A percentile compares a stretch with the other conserved stretches of the same genome.
phyloP scores from a whole-genome alignment of 2,888 invertebrate genomes.

The Horisme vitalbata region DNA sequence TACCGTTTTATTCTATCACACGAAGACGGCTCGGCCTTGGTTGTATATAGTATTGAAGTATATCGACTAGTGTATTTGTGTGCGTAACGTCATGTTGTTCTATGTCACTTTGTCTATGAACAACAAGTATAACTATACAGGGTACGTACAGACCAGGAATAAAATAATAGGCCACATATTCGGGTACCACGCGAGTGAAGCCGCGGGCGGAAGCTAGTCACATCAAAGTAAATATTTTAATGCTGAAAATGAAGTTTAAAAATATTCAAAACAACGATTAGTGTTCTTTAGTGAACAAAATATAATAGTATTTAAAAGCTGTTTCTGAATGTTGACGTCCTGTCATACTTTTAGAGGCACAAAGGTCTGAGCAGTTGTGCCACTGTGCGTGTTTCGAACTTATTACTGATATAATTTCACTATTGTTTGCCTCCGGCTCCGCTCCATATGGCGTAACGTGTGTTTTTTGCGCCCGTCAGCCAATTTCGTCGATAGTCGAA shows the following conservation, averaged over 20 bases:
- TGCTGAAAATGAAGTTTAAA: background rate
- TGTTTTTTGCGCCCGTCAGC: constrained; percentile 53
- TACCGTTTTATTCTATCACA: no score
- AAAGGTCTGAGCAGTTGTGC: constrained; percentile 62
- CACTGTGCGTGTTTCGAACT: constrained; percentile 71
- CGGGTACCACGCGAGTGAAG: no score
- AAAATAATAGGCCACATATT: no score
- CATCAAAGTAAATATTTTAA: background rate
- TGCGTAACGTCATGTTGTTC: no score
- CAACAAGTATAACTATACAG: no score
- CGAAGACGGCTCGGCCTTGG: no score
- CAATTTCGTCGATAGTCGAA: constrained; percentile 70
- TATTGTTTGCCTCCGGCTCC: constrained; percentile 75
- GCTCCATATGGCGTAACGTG: constrained; percentile 81
- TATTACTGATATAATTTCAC: constrained; percentile 80
- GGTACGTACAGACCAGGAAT: no score
- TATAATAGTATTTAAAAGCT: constrained; percentile 1
- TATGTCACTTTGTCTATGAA: no score
- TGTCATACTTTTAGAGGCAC: constrained; percentile 22
- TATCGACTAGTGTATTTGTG: no score
- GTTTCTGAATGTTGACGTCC: constrained; percentile 16
- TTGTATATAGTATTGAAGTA: no score
- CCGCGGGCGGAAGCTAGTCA: no score
- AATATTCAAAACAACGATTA: background rate
- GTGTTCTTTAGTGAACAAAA: background rate